Evolutionary conservation across 2,113 vertebrate genomes (phyloP).

Genomic region (Sceloporus undulatus): DNA sequence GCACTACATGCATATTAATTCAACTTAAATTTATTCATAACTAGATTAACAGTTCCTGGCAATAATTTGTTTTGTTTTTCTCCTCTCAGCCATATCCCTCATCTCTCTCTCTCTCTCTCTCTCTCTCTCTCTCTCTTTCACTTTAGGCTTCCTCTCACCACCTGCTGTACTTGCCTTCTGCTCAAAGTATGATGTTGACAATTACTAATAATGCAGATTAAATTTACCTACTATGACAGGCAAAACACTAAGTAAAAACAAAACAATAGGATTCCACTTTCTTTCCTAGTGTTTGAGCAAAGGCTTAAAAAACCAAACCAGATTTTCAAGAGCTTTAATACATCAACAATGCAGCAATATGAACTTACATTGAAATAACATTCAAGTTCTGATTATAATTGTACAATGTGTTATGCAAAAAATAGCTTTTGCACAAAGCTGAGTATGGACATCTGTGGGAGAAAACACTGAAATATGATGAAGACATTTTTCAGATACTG

Average conservation of each 20-base stretch:
- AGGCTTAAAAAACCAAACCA: slow-evolving; percentile 44
- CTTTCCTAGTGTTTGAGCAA: slow-evolving; percentile 48
- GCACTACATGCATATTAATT: slow-evolving; percentile 70
- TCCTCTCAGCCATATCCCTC: slow-evolving; percentile 69
- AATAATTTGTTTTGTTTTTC: slow-evolving; percentile 76
- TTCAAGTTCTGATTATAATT: slow-evolving; percentile 27
- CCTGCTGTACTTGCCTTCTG: slow-evolving; percentile 81
- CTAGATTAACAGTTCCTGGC: slow-evolving; percentile 71
- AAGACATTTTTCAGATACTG: slow-evolving; percentile 23
- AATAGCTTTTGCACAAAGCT: slow-evolving; percentile 19
- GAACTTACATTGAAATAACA: slow-evolving; percentile 13
- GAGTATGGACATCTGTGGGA: background rate
- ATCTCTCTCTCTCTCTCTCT: slow-evolving; percentile 51
- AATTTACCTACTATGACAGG: slow-evolving; percentile 75
- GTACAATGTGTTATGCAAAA: slow-evolving; percentile 10
- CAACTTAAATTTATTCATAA: slow-evolving; percentile 77
- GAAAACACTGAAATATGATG: background rate
- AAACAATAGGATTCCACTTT: slow-evolving; percentile 63
- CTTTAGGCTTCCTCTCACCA: slow-evolving; percentile 63
- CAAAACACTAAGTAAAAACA: slow-evolving; percentile 73
- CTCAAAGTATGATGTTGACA: slow-evolving; percentile 75
- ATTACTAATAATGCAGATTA: slow-evolving; percentile 81
- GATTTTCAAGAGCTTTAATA: slow-evolving; percentile 50
- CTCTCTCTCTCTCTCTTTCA: slow-evolving; percentile 1
- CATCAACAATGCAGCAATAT: slow-evolving; percentile 36